Base-by-base conservation (phyloP, 2,797 vertebrate genomes). In the Sciaenops ocellatus region DNA sequence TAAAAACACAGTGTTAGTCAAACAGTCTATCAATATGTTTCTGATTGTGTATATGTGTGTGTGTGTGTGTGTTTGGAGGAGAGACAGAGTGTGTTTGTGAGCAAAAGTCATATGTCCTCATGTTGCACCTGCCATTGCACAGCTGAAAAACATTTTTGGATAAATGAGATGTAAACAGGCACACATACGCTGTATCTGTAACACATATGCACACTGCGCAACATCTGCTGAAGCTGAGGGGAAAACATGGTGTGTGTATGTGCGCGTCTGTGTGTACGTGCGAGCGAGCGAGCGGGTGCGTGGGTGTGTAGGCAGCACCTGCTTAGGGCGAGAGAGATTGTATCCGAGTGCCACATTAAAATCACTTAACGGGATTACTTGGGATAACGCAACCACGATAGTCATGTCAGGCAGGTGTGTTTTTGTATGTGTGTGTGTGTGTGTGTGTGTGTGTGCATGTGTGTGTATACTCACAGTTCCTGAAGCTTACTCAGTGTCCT, bases 401-500 rank as follows among this genome's bases (percentile, higher is more conserved):
- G 93, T 92, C 90, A 94, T 92, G 89, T 82, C 61, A 20, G 91
- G 91, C 93, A 94, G 92, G 90, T 94, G 93, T 89, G 89, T 90
- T 79, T 92, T 75, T 12, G 86, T 79, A 76, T 79, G 47, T 59
- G 80, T 82, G 82, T 59, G 80, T 82, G 82, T 69, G 80, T 69
- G 64, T 56, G 56, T 78, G 80, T 57, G 69, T 34, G 69, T 46
- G 46, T 70, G 56, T 56, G 30, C 38, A 38, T 73, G 54, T 70
- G 13, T 81, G 66, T 51, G 22, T 69, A 47, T 46, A 94, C 98
- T 98, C 93, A 99, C 98, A 99, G 95, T 93, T 99, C 98, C 93
- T 98, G 98, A 90, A 99, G 97, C 85, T 97, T 96, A 82, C 96
- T 95, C 81, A 99, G 94, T 0, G 96, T 98, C 91, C 95, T 96